Percentiles rank a stretch among this genome's conserved stretches.
Conservation (phyloP, 2,888 invertebrate genomes). For the Pristionchus japonicus region DNA sequence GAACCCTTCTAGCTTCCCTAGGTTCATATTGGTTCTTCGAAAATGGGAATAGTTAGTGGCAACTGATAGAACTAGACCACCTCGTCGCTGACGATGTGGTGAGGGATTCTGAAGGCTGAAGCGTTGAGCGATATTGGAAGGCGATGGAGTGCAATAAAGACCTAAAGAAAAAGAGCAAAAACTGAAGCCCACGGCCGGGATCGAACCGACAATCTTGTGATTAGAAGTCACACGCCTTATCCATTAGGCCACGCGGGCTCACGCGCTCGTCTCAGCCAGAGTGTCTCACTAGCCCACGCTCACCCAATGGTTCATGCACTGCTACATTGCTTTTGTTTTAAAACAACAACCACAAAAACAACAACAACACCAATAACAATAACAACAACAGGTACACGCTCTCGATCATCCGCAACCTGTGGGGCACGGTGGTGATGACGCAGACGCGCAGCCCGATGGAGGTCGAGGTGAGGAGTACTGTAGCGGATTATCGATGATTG, state of each 20-base stretch:
- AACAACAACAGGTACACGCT: background rate
- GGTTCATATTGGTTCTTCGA: no score
- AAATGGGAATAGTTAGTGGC: no score
- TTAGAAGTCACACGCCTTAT: constrained; percentile 41
- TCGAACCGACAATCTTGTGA: constrained; percentile 41
- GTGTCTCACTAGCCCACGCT: background rate
- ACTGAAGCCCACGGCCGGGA: constrained; percentile 37
- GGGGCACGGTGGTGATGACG: constrained; percentile 28
- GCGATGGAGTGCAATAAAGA: background rate
- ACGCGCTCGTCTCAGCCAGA: background rate
- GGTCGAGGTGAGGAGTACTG: background rate
- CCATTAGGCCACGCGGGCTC: constrained; percentile 40
- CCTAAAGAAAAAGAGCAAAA: background rate
- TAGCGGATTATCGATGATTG: no score
- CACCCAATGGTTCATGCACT: background rate
- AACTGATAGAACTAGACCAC: no score
- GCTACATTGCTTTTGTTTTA: no score
- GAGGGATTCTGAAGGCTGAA: background rate
- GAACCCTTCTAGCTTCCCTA: no score
- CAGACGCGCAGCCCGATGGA: constrained; percentile 16
- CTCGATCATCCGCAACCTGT: constrained; percentile 35
- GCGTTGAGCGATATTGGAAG: no score
- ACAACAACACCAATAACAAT: no score
- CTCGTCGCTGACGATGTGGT: background rate
- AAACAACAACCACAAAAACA: no score